Conservation (phyloP, 1,140 invertebrate species). For the Harpegnathos saltator region DNA sequence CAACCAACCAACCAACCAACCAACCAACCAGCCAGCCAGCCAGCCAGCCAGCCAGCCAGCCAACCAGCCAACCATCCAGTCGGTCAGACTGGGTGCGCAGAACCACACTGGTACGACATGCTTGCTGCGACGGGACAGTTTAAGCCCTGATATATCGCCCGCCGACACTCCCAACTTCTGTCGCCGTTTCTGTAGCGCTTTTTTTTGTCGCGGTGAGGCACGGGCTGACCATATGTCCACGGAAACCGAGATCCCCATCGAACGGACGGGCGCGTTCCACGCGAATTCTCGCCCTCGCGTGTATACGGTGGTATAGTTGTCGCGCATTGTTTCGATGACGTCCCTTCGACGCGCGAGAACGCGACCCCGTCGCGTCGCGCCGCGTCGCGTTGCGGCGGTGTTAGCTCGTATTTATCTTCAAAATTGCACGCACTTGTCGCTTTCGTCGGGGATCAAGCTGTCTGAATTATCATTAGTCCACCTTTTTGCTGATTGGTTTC, state of each 20-base stretch:
- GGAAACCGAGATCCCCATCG: conserved; percentile 68
- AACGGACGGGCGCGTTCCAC: conserved; percentile 37
- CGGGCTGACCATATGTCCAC: conserved; percentile 85
- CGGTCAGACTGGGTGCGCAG: conserved; percentile 67
- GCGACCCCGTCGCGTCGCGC: too few species aligned
- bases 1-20: conserved; percentile 12
- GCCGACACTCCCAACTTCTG: conserved; percentile 86
- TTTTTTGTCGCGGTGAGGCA: conserved; percentile 80
- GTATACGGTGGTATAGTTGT: conserved; percentile 25
- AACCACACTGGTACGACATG: conserved; percentile 77
- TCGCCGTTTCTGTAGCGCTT: conserved; percentile 84
- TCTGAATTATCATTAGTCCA: too few species aligned
- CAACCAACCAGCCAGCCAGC: conserved; percentile 52
- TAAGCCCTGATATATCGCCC: conserved; percentile 86
- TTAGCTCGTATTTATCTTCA: neutral
- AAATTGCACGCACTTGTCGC: neutral
- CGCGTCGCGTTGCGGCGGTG: neutral
- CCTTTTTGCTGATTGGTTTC: neutral
- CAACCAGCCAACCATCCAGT: conserved; percentile 47
- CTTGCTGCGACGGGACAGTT: conserved; percentile 83
- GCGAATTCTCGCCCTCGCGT: conserved; percentile 34
- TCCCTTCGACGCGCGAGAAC: neutral
- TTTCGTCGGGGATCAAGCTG: neutral
- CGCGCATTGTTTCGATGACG: conserved; percentile 32
- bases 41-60: conserved; percentile 24